Conservation (phyloP, 2,797 vertebrate species). For the Microcaecilia unicolor region DNA sequence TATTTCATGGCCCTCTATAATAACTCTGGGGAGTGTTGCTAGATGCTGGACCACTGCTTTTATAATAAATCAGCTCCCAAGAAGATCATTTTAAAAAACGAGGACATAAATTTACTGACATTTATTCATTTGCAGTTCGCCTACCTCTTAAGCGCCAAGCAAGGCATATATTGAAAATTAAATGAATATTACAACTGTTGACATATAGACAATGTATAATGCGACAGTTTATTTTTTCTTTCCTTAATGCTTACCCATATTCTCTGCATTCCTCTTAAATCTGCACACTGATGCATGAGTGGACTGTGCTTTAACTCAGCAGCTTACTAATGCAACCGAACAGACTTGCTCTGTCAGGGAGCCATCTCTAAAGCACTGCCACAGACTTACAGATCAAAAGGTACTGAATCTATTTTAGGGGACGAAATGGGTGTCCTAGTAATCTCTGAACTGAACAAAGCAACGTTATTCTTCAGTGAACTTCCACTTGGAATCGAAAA, state of each 20-base stretch:
- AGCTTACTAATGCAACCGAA: too few relatives aligned
- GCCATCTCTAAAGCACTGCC: conserved; percentile 17
- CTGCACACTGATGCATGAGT: too few relatives aligned
- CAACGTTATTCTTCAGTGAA: conserved; percentile 28
- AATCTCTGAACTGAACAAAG: conserved; percentile 26
- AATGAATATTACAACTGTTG: too few relatives aligned
- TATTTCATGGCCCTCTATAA: conserved; percentile 51
- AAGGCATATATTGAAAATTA: too few relatives aligned
- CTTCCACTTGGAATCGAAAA: conserved; percentile 23
- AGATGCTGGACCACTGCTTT: conserved; percentile 58
- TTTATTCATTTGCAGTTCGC: too few relatives aligned
- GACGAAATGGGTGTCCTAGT: conserved; percentile 23
- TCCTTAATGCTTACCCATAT: too few relatives aligned
- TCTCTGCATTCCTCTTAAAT: too few relatives aligned
- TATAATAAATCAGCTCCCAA: conserved; percentile 44
- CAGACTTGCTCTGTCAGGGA: conserved; percentile 20
- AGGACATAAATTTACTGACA: too few relatives aligned
- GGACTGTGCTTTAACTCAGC: too few relatives aligned
- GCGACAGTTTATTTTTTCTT: too few relatives aligned
- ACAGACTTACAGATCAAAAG: conserved; percentile 17
- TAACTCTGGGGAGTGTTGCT: conserved; percentile 38
- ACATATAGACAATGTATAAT: too few relatives aligned
- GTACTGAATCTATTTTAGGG: conserved; percentile 13
- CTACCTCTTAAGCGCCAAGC: too few relatives aligned
- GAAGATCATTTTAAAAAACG: conserved; percentile 26